Evolutionary conservation across 2,888 invertebrate species (phyloP), one percentile per base, ranked within the genome.

Genomic region (Stictocephala bisonia): DNA sequence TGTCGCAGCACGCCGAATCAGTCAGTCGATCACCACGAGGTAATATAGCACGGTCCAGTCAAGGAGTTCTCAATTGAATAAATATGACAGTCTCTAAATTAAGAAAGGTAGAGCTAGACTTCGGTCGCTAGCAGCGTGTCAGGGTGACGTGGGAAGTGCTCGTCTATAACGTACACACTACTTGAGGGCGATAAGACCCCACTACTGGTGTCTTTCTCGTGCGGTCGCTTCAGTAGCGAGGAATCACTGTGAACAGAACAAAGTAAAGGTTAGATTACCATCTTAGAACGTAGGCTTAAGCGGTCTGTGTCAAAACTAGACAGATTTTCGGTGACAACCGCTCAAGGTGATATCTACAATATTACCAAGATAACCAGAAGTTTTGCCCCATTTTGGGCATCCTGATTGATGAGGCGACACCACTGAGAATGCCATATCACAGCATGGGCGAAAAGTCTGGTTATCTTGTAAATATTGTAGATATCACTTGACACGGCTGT

Each of bases 131-230:
- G 90, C 83, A 80, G 72, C 29, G 78, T 79, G 73, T 79, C 73
- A 22, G 73, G 71, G 51, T 72, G 74, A 58, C 60, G 73, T 20
- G 69, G 64, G 86, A 90, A 91, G 84, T 91, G 91, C 85, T 91
- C 91, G 86, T 91, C 91, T 84, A 91, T 87, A 83, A 91, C 90
- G 86, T 91, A 91, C 83, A 91, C 91, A 79, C 86, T 86, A 80
- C 85, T 78, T 76, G 80, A 66, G 71, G 75, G 70, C 24, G 77
- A 74, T 20, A 80, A 79, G 75, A 76, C 75, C 77, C 77, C 84
- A 86, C 86, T 68, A 78, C 81, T 85, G 85, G 83, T 75, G 76
- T 89, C 89, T 82, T 85, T 85, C 80, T 89, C 89, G 79, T 87
- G 84, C 83, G 91, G 90, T 85, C 91, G 88, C 85, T 91, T 91